Base-by-base conservation (phyloP, 2,113 vertebrate species). In the Sardina pilchardus region DNA sequence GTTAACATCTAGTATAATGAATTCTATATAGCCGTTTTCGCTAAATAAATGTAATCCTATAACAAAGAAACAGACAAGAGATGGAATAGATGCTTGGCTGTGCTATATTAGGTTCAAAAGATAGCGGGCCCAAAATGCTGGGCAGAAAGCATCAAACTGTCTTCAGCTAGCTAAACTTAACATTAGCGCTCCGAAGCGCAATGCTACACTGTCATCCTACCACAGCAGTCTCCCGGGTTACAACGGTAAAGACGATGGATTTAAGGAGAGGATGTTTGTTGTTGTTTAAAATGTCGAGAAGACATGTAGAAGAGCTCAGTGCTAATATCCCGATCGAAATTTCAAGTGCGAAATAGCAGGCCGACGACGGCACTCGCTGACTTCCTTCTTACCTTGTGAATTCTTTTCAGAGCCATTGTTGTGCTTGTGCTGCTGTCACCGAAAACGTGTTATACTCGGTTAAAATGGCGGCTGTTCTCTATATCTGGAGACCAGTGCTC, bases 401-500 rank as follows among this genome's bases (percentile, higher is more conserved):
- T 97, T 96, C 97, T 97, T 94, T 97, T 97, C 93, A 97, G 95
- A 96, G 97, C 97, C 97, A 97, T 97, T 96, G 95, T 96, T 96
- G 94, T 96, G 95, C 94, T 95, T 93, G 94, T 93, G 93, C 87
- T 89, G 90, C 94, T 95, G 94, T 95, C 95, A 94, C 93, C 90
- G 93, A 91, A 95, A 95, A 94, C 93, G 94, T 94, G 91, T 88
- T 92, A 81, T 87, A 88, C 56, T 90, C 95, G 94, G 90, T 94
- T 95, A 94, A 95, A 95, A 95, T 93, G 93, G 91, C 93, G 93
- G 92, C 93, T 90, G 90, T 78, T 91, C 88, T 91, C 89, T 91
- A 89, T 91, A 84, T 88, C 91, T 87, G 89, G 86, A 45, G 84
- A 86, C 86, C 87, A 90, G 90, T 87, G 87, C 89, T 89, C 88